These are phyloP conservation scores for Dryocosmus kuriphilus DNA, from an alignment of 2,888 invertebrate genomes.

Conservation along the genomic window DNA sequence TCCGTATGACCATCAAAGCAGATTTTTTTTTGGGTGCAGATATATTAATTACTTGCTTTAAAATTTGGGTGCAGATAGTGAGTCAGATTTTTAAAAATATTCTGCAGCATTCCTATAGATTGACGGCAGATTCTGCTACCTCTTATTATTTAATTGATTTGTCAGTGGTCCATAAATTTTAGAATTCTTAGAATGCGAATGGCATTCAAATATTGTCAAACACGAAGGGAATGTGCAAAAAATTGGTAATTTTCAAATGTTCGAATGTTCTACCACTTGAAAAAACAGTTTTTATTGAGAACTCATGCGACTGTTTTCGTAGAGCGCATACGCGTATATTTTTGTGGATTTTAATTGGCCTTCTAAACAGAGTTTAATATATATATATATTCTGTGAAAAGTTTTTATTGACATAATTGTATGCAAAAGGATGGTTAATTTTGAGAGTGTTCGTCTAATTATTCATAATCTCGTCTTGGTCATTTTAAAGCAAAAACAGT, in stretches of 20 bases:
- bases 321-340: neutral
- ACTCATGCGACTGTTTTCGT: neutral
- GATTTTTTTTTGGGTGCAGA: too few species aligned
- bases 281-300: neutral
- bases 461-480: neutral
- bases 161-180: neutral
- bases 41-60: neutral
- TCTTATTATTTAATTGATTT: neutral
- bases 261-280: slow-evolving; percentile 23
- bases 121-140: neutral
- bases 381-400: slow-evolving; percentile 61
- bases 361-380: slow-evolving; percentile 60
- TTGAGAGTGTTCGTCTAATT: neutral
- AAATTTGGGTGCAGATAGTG: neutral
- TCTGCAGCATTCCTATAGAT: neutral
- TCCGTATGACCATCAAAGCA: too few species aligned
- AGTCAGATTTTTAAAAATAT: neutral
- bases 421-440: neutral
- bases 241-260: slow-evolving; percentile 36
- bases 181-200: neutral
- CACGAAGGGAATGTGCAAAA: slow-evolving; percentile 1
- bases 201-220: slow-evolving; percentile 1
- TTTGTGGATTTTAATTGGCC: neutral
- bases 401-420: slow-evolving; percentile 49
- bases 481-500: too few species aligned